A percentile compares a stretch with the other conserved stretches of the same genome.
Evolutionary conservation across 2,113 vertebrate species (phyloP).

Genomic region (Mesocricetus auratus): DNA sequence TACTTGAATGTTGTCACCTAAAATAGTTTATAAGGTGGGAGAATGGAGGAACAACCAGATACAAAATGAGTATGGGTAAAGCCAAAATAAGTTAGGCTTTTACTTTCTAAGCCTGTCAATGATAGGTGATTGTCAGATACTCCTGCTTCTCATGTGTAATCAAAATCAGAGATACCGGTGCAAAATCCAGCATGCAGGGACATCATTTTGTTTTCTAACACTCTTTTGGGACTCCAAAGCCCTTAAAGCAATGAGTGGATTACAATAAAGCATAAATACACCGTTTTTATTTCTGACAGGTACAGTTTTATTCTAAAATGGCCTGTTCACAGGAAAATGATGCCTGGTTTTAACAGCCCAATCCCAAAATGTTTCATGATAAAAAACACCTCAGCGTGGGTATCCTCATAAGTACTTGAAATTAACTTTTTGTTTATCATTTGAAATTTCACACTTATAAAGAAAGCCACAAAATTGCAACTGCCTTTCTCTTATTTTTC

Average conservation of each 20-base stretch:
- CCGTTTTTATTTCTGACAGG: conserved; percentile 68
- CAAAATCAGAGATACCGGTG: conserved; percentile 57
- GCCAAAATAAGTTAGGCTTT: conserved; percentile 47
- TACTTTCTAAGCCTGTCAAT: conserved; percentile 51
- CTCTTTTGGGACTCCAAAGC: conserved; percentile 30
- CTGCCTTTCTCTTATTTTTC: conserved; percentile 38
- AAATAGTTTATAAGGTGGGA: conserved; percentile 40
- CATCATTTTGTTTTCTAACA: conserved; percentile 50
- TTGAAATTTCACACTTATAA: conserved; percentile 39
- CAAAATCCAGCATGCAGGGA: conserved; percentile 50
- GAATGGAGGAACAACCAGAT: conserved; percentile 43
- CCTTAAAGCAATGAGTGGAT: conserved; percentile 67
- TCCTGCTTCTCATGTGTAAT: background rate
- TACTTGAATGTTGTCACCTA: conserved; percentile 67
- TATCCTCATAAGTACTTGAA: conserved; percentile 68
- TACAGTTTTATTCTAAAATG: conserved; percentile 66
- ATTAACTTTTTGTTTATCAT: conserved; percentile 73
- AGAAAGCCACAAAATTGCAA: conserved; percentile 43
- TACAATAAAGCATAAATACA: conserved; percentile 57
- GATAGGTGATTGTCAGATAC: conserved; percentile 56
- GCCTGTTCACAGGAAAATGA: conserved; percentile 58
- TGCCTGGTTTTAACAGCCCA: conserved; percentile 61
- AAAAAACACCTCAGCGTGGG: conserved; percentile 26
- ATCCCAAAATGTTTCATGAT: conserved; percentile 71
- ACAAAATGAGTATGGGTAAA: conserved; percentile 55